Conservation (phyloP, 2,113 vertebrate genomes). For the Microtus pennsylvanicus region DNA sequence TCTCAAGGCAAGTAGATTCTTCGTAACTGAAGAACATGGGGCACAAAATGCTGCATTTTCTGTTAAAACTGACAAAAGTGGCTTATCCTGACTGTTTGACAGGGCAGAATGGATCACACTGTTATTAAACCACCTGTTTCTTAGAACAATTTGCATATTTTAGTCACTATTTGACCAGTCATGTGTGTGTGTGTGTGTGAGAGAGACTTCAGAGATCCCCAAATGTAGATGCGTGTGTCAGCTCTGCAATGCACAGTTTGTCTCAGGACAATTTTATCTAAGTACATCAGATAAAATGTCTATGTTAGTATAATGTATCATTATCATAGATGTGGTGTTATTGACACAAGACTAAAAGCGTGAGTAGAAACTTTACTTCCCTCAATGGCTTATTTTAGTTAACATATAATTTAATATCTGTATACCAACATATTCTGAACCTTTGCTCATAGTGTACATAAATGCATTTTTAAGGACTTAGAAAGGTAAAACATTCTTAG, state of each 20-base stretch:
- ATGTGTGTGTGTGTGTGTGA: neutral
- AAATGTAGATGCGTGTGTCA: neutral
- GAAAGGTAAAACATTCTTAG: neutral
- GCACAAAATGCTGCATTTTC: constrained; percentile 1
- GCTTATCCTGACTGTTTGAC: neutral
- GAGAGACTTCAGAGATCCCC: neutral
- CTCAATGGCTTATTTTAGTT: neutral
- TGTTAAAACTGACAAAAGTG: neutral
- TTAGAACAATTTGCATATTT: constrained; percentile 29
- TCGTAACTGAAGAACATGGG: neutral
- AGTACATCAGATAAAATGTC: neutral
- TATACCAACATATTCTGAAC: neutral
- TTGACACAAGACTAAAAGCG: neutral
- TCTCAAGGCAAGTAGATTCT: neutral
- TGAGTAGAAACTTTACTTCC: neutral
- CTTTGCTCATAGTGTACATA: neutral
- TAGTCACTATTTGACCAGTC: neutral
- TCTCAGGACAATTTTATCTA: neutral
- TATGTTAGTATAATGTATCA: neutral
- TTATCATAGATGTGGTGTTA: neutral
- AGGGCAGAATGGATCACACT: neutral
- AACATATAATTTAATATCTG: constrained; percentile 21
- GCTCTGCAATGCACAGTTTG: neutral
- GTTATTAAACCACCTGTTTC: constrained; percentile 4
- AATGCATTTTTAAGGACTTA: constrained; percentile 5